phyloP scores from a whole-genome alignment of 2,113 vertebrate species.

The Dicentrarchus labrax region DNA sequence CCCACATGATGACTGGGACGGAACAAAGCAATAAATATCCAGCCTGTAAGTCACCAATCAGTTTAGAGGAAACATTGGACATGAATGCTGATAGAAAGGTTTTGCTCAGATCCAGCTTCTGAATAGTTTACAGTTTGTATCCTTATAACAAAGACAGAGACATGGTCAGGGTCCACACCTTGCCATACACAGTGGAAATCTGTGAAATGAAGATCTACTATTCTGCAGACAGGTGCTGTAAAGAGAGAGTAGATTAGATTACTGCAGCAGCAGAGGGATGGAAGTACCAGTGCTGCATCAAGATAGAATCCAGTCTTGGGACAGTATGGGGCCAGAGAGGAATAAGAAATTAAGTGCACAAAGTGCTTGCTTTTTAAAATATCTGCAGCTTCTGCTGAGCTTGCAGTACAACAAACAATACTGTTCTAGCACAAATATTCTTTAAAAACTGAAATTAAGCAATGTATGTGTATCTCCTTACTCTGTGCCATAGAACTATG shows the following conservation, averaged over 20 bases:
- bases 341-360: not conserved
- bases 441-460: no score
- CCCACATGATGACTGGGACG: not conserved
- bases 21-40: not conserved
- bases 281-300: not conserved
- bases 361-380: not conserved
- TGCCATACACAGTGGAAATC: not conserved
- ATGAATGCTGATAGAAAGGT: conserved; percentile 8
- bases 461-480: no score
- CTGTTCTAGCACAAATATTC: no score
- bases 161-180: not conserved
- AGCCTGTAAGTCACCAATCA: not conserved
- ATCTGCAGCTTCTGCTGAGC: conserved; percentile 3
- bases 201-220: not conserved
- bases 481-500: no score
- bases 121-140: conserved; percentile 3
- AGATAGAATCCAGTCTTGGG: not conserved
- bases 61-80: not conserved
- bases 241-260: not conserved
- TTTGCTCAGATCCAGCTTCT: not conserved
- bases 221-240: not conserved
- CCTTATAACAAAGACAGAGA: not conserved
- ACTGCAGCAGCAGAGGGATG: conserved; percentile 1
- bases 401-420: not conserved
- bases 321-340: conserved; percentile 8